Evolutionary conservation across 2,113 vertebrate genomes (phyloP).

Genomic region (Nanorana parkeri): DNA sequence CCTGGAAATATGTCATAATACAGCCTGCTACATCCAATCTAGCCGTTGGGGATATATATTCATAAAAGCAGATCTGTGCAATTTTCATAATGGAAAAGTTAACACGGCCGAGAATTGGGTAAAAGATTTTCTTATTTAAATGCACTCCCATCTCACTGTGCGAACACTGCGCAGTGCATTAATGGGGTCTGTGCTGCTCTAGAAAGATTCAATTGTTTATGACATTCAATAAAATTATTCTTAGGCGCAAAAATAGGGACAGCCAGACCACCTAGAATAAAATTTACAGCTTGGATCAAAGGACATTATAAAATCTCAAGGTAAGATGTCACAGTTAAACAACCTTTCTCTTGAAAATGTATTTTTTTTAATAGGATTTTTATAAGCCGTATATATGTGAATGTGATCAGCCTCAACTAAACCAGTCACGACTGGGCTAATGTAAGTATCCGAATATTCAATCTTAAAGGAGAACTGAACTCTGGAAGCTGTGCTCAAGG

Average conservation of each 20-base stretch:
- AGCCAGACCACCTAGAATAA: neutral
- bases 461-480: too few relatives aligned
- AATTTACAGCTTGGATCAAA: slow-evolving; percentile 19
- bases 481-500: too few relatives aligned
- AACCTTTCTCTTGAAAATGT: neutral
- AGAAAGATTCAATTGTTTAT: slow-evolving; percentile 39
- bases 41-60: slow-evolving; percentile 8
- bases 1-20: slow-evolving; percentile 10
- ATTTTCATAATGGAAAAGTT: slow-evolving; percentile 46
- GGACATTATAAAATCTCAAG: neutral
- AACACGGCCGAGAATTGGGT: slow-evolving; percentile 14
- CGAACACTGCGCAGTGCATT: neutral
- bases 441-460: too few relatives aligned
- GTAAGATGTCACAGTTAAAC: slow-evolving; percentile 7
- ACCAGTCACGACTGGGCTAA: too few relatives aligned
- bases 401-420: too few relatives aligned
- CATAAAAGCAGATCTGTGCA: slow-evolving; percentile 10
- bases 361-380: too few relatives aligned
- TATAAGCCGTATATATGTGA: too few relatives aligned
- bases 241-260: neutral
- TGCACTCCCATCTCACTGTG: slow-evolving; percentile 4
- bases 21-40: neutral
- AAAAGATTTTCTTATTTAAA: slow-evolving; percentile 49
- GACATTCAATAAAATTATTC: slow-evolving; percentile 19
- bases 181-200: neutral